Evolutionary conservation across 2,113 vertebrate species (phyloP).

Genomic region (Varanus komodoensis): DNA sequence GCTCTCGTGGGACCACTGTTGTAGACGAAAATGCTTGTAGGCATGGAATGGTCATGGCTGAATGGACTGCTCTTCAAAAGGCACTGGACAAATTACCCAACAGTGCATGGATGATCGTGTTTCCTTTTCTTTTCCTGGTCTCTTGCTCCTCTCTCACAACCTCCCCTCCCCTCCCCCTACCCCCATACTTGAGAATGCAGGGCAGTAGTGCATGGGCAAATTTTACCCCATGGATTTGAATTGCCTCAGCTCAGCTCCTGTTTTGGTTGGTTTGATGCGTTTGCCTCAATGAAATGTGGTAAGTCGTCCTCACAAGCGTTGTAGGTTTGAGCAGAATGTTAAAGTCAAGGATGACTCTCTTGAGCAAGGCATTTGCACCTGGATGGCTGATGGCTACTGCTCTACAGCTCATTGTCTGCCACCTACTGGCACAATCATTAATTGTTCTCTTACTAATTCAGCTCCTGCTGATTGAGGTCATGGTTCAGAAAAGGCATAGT

Average conservation of each 20-base stretch:
- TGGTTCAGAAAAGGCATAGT: neutral
- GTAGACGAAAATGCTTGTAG: too few relatives aligned
- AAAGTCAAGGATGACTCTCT: neutral
- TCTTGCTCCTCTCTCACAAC: neutral
- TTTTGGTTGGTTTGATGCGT: neutral
- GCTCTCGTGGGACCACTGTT: neutral
- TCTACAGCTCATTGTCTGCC: neutral
- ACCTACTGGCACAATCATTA: neutral
- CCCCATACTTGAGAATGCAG: neutral
- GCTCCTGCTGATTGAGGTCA: neutral
- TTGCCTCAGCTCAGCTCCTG: neutral
- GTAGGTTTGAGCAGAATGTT: neutral
- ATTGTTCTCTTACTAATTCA: conserved; percentile 1
- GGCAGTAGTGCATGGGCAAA: neutral
- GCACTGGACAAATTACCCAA: too few relatives aligned
- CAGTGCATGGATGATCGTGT: too few relatives aligned
- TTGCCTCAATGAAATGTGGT: neutral
- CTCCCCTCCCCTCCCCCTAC: too few relatives aligned
- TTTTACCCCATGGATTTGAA: neutral
- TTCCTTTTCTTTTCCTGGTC: too few relatives aligned
- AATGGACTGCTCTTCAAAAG: too few relatives aligned
- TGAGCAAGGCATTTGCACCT: neutral
- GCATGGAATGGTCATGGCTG: too few relatives aligned
- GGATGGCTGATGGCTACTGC: conserved; percentile 8
- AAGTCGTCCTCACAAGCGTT: neutral